Evolutionary conservation across 2,113 vertebrate genomes (phyloP), one percentile per base, ranked within the genome.

Genomic region (Mugil cephalus): DNA sequence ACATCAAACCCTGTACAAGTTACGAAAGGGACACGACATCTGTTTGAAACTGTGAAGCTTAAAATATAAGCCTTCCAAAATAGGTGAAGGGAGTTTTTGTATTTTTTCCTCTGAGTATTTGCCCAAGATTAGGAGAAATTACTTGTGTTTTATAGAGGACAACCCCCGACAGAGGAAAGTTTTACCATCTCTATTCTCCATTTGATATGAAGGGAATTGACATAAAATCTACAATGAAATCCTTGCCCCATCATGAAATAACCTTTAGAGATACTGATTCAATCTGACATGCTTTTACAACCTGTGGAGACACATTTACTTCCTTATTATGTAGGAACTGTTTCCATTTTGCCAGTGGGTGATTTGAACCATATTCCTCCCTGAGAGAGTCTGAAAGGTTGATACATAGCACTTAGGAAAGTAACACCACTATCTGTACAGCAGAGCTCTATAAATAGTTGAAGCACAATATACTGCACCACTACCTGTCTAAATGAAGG

Each of bases 1-100:
- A 72, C 47, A 66, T 68, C 42, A 56, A 82, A 78, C 60, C 47
- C n/a, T 30, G 51, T 38, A 40, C 48, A 81, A 66, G 70, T 67
- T 66, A 55, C 65, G 43, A 78, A 45, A 60, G 24, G 19, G 61
- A 74, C 45, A 34, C 11, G 6, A 5, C 50, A 43, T 47, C 17
- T 39, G n/a, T 59, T 72, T 82, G 42, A 51, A 58, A 36, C 13
- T 18, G 12, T 48, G 50, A 1, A 3, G 35, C 45, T 42, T 34
- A 51, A 66, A 36, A 69, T 54, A 8, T 10, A 50, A 35, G 18
- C 24, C 13, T 73, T 17, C 55, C 21, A 35, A 13, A 50, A 17
- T 18, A 78, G 18, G 12, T 43, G 38, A 24, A 15, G 38, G 7
- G 8, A 10, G 0, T 8, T 59, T 38, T 60, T 2, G 5, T 30